Base-by-base conservation (phyloP, 2,113 vertebrate genomes). In the Stictonetta naevosa region DNA sequence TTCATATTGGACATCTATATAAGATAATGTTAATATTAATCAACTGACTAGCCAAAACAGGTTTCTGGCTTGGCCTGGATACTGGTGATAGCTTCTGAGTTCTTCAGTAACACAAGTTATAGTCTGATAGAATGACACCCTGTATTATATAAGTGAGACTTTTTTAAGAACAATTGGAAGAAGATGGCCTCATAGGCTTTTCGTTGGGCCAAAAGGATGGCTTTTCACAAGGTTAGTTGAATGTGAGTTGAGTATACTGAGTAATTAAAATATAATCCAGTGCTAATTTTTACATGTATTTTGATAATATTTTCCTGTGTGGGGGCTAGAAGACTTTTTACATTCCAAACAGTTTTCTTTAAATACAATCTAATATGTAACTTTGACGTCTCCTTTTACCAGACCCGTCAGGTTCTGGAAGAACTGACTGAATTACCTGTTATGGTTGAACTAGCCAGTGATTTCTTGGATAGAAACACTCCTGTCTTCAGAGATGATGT, bases 331-430 rank as follows among this genome's bases (percentile, higher is more conserved):
- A 62, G 72, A 59, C 8, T 78, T 33, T 79, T 28, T 34, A 19
- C 53, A 55, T 11, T 93, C 48, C 34, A 46, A 58, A 53, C 58
- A 6, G 60, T 3, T 11, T 14, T 72, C 55, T 76, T 10, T 5
- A 33, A 85, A 8, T 31, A n/a, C 0, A 15, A 28, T 68, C 59
- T 33, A 14, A 60, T 10, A 1, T 3, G n/a, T 91, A 62, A 90
- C 63, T 67, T n/a, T 92, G 48, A 29, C 50, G 2, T 95, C 14
- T 92, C 40, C 72, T 59, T 21, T 38, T 17, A 16, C 31, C 95
- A 99, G 99, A 99, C 99, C n/a, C 99, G 99, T 1, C 99, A 99
- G 96, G 99, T 99, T 62, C 98, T 99, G 76, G 99, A 99, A 78
- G 99, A 99, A 89, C 98, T 99, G 78, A 99, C 99, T 0, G 99